Conservation (phyloP, 1,140 invertebrate genomes). For the Heliconius eleuchia region DNA sequence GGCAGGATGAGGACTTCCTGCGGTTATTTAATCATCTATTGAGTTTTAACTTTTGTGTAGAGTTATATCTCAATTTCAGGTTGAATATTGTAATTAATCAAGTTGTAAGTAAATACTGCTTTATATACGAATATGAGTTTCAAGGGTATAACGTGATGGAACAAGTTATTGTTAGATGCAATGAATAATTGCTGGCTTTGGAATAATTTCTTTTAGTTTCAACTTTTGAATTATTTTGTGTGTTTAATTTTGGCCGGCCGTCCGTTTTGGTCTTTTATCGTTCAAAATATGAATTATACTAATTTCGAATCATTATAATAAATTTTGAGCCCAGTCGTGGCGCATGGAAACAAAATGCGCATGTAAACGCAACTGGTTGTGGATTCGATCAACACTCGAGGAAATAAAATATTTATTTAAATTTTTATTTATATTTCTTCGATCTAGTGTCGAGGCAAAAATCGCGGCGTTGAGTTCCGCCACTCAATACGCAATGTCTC, state of each 20-base stretch:
- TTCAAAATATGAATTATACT: background rate
- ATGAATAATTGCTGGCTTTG: background rate
- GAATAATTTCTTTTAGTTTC: background rate
- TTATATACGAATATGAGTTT: background rate
- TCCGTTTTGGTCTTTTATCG: background rate
- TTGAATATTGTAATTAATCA: background rate
- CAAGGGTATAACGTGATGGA: background rate
- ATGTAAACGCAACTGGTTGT: no score
- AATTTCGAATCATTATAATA: no score
- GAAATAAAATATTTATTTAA: no score
- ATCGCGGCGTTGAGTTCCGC: no score
- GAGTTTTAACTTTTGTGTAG: slow-evolving; percentile 30
- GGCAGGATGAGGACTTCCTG: slow-evolving; percentile 44
- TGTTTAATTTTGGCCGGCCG: background rate
- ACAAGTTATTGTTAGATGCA: background rate
- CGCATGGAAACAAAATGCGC: no score
- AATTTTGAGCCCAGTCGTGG: no score
- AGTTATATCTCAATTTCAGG: slow-evolving; percentile 12
- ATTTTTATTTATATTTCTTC: no score
- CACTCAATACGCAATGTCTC: no score
- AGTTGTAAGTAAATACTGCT: slow-evolving; percentile 1
- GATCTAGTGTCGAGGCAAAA: no score
- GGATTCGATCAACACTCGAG: no score
- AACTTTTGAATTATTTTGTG: background rate
- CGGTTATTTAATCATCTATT: slow-evolving; percentile 27